A percentile compares a stretch with the other conserved stretches of the same genome.
Evolutionary conservation across 2,113 vertebrate species (phyloP).

Genomic region (Plecturocebus donacophilus): DNA sequence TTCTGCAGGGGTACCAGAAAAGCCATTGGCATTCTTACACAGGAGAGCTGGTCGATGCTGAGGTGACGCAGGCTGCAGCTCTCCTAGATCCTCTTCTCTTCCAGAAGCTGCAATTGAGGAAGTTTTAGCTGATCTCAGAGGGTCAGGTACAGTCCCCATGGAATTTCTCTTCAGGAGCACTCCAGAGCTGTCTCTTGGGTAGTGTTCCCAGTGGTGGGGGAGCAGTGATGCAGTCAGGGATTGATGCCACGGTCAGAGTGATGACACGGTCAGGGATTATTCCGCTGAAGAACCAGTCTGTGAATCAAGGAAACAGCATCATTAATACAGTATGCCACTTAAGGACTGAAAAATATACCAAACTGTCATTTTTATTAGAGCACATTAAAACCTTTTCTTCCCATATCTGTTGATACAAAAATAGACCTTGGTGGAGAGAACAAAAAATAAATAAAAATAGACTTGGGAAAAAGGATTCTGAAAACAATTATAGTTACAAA

Average conservation of each 20-base stretch:
- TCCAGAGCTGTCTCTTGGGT: background rate
- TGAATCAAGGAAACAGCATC: constrained; percentile 73
- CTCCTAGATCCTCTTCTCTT: constrained; percentile 83
- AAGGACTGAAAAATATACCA: background rate
- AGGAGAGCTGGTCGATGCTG: constrained; percentile 64
- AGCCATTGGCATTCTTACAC: constrained; percentile 82
- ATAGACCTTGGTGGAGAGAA: background rate
- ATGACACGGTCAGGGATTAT: accelerated
- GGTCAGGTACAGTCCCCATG: constrained; percentile 94
- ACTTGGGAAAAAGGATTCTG: constrained; percentile 22
- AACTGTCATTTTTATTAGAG: background rate
- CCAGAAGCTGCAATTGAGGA: constrained; percentile 86
- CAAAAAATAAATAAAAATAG: background rate
- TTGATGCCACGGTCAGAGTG: background rate
- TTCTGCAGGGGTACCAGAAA: background rate
- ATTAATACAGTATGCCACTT: constrained; percentile 53
- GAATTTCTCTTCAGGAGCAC: constrained; percentile 65
- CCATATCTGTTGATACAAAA: background rate
- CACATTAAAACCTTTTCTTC: background rate
- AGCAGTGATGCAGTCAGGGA: background rate
- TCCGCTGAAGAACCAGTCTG: constrained; percentile 71
- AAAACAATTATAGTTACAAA: background rate
- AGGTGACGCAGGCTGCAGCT: constrained; percentile 82
- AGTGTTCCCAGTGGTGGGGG: accelerated
- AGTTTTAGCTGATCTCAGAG: constrained; percentile 90